Evolutionary conservation across 2,888 invertebrate species (phyloP).

Genomic region (Epirrhoe alternata): DNA sequence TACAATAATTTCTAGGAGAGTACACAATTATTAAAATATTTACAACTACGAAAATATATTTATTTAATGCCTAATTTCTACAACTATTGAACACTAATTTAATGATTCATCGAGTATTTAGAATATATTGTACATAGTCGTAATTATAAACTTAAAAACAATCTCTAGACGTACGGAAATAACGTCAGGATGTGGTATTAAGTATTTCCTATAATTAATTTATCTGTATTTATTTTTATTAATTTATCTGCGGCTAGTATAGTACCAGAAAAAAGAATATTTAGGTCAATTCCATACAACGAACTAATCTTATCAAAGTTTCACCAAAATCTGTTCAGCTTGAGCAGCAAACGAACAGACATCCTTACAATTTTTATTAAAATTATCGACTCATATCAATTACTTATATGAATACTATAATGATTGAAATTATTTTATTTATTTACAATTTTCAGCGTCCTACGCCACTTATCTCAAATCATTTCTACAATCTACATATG

Average conservation of each 20-base stretch:
- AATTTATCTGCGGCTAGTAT: not conserved
- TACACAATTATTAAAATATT: conserved; percentile 23
- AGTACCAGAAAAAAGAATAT: not conserved
- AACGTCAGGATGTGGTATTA: not conserved
- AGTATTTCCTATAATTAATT: not conserved
- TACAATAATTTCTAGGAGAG: conserved; percentile 26
- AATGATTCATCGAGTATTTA: conserved; percentile 23
- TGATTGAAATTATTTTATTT: not conserved
- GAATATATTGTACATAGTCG: conserved; percentile 1
- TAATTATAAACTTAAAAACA: conserved; percentile 1
- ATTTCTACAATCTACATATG: conserved; percentile 1
- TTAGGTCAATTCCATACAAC: not conserved
- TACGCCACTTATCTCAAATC: conserved; percentile 20
- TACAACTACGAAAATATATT: conserved; percentile 21
- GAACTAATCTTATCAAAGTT: not conserved
- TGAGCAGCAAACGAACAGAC: not conserved
- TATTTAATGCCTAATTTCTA: conserved; percentile 14
- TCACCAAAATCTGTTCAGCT: not conserved
- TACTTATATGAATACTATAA: not conserved
- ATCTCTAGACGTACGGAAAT: not conserved
- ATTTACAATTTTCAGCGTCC: conserved; percentile 28
- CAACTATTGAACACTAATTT: conserved; percentile 33
- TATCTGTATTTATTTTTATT: too few species aligned
- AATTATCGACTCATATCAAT: not conserved
- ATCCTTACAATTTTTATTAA: not conserved